Evolutionary conservation across 2,113 vertebrate genomes (phyloP).

Genomic region (Pimephales promelas): DNA sequence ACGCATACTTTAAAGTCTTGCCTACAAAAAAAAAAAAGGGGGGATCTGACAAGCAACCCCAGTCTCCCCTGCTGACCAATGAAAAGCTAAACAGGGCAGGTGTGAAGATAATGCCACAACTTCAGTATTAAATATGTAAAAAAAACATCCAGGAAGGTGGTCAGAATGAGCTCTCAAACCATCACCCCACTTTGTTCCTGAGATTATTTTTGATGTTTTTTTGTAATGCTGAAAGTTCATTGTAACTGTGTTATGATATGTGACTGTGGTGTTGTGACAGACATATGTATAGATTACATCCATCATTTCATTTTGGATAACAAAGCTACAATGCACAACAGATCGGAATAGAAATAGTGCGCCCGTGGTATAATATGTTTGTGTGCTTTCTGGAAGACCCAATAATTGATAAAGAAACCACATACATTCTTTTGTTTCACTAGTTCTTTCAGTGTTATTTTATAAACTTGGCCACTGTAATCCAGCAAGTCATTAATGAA

Average conservation of each 20-base stretch:
- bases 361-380: not conserved
- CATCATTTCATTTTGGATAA: not conserved
- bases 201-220: constrained; percentile 8
- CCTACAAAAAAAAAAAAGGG: too few species aligned
- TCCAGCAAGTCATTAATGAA: not conserved
- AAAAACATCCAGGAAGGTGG: constrained; percentile 24
- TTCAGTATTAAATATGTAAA: not conserved
- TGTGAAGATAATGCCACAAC: constrained; percentile 4
- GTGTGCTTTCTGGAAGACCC: constrained; percentile 35
- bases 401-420: constrained; percentile 10
- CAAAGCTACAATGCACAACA: not conserved
- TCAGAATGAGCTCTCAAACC: constrained; percentile 11
- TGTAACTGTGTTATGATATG: not conserved
- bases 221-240: not conserved
- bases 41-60: not conserved
- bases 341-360: not conserved
- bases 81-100: not conserved
- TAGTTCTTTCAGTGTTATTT: not conserved
- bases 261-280: not conserved
- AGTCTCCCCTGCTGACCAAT: not conserved
- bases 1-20: not conserved
- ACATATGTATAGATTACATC: constrained; percentile 17
- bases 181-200: constrained; percentile 15
- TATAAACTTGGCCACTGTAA: not conserved
- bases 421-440: not conserved